Percentiles rank a stretch among this genome's conserved stretches.
Conservation (phyloP, 2,113 vertebrate genomes). For the Bostrychus sinensis region DNA sequence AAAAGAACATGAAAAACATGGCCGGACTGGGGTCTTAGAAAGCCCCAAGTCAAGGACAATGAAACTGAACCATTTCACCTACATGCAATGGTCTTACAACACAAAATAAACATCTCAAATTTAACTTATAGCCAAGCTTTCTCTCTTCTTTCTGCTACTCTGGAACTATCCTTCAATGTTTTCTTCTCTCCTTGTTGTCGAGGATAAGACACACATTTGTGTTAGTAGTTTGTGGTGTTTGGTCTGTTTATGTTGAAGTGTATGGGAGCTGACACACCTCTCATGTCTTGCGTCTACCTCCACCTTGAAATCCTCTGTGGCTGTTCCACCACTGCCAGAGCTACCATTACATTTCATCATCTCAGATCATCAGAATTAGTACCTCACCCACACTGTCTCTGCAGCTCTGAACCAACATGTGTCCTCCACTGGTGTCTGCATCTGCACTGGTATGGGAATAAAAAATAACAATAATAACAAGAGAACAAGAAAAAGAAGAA, state of each 20-base stretch:
- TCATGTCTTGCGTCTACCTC: constrained; percentile 53
- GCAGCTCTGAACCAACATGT: constrained; percentile 39
- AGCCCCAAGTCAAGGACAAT: no score
- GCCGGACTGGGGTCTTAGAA: no score
- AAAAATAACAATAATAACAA: constrained; percentile 41
- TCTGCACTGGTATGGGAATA: constrained; percentile 26
- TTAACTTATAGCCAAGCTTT: no score
- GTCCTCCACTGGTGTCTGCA: constrained; percentile 22
- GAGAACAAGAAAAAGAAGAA: no score
- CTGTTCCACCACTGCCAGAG: constrained; percentile 50
- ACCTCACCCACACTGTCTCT: constrained; percentile 38
- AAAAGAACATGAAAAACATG: no score
- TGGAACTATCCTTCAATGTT: no score
- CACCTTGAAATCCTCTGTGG: constrained; percentile 61
- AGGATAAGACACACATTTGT: constrained; percentile 50
- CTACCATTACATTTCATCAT: constrained; percentile 58
- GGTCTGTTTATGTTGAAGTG: constrained; percentile 52
- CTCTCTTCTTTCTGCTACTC: no score
- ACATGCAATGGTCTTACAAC: no score
- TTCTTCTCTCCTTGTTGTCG: constrained; percentile 23
- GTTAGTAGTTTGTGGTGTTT: constrained; percentile 44
- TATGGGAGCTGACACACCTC: constrained; percentile 56
- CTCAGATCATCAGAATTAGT: constrained; percentile 46
- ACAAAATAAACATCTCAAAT: no score
- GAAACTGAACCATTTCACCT: no score